A percentile compares a stretch with the other conserved stretches of the same genome.
phyloP scores from a whole-genome alignment of 2,888 invertebrate genomes.

The Chrysodeixis includens region DNA sequence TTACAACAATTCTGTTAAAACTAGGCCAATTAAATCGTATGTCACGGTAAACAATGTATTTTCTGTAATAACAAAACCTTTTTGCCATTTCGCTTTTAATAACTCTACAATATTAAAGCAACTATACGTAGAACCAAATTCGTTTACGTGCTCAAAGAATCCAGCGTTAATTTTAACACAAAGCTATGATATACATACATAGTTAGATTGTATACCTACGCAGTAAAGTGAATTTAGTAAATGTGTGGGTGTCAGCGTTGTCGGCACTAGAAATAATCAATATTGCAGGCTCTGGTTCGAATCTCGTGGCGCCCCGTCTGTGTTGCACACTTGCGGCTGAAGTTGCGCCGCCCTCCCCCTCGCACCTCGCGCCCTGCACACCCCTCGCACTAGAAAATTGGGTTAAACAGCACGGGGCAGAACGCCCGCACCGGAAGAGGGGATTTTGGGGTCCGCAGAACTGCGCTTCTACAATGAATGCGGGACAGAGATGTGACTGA shows the following conservation, averaged over 20 bases:
- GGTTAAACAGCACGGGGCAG: constrained; percentile 87
- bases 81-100: neutral
- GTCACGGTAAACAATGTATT: neutral
- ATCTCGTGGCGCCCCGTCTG: constrained; percentile 78
- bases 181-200: constrained; percentile 18
- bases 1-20: neutral
- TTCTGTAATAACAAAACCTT: no score
- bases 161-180: neutral
- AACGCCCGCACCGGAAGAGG: constrained; percentile 84
- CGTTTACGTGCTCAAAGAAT: neutral
- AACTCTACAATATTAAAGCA: constrained; percentile 1
- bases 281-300: constrained; percentile 80
- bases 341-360: constrained; percentile 76
- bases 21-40: neutral
- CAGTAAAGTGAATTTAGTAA: constrained; percentile 40
- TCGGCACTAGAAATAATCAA: constrained; percentile 80
- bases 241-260: constrained; percentile 53
- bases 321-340: constrained; percentile 84
- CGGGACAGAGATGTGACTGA: constrained; percentile 86
- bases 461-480: constrained; percentile 85
- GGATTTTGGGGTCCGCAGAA: constrained; percentile 84
- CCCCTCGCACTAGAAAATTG: constrained; percentile 87
- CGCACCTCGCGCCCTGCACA: constrained; percentile 76
- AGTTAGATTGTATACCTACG: constrained; percentile 28
- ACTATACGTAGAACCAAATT: neutral